Evolutionary conservation across 2,797 vertebrate species (phyloP).

Genomic region (Tympanoctomys barrerae): DNA sequence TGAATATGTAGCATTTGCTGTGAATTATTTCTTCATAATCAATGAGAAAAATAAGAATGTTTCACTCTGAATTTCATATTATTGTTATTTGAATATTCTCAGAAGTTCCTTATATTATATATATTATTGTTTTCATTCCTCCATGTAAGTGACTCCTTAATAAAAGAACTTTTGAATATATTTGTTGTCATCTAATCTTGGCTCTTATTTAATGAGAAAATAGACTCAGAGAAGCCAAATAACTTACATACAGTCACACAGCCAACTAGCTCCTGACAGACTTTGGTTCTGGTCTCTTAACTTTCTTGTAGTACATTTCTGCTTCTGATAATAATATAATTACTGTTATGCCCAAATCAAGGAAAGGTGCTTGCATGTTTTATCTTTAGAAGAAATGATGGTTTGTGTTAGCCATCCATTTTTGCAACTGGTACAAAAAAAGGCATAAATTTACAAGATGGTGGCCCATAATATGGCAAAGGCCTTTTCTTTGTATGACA

Average conservation of each 20-base stretch:
- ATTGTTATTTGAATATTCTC: neutral
- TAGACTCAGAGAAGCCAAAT: conserved; percentile 56
- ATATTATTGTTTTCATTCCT: conserved; percentile 30
- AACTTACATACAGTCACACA: conserved; percentile 53
- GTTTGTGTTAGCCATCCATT: conserved; percentile 61
- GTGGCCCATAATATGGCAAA: conserved; percentile 73
- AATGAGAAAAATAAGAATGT: neutral
- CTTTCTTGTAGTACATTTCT: neutral
- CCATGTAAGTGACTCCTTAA: neutral
- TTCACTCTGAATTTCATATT: conserved; percentile 16
- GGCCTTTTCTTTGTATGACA: conserved; percentile 80
- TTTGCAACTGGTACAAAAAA: conserved; percentile 62
- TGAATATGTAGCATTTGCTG: neutral
- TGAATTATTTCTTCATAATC: conserved; percentile 32
- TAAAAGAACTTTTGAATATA: conserved; percentile 45
- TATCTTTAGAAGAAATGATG: conserved; percentile 50
- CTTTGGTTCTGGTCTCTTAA: conserved; percentile 18
- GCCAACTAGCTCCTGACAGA: neutral
- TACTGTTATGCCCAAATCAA: conserved; percentile 50
- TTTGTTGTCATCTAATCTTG: neutral
- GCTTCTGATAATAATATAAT: conserved; percentile 25
- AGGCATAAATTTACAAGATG: conserved; percentile 80
- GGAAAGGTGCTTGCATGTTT: conserved; percentile 47
- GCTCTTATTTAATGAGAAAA: conserved; percentile 36
- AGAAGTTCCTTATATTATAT: neutral